Evolutionary conservation across 2,797 vertebrate genomes (phyloP).

Genomic region (Smutsia temminckii): DNA sequence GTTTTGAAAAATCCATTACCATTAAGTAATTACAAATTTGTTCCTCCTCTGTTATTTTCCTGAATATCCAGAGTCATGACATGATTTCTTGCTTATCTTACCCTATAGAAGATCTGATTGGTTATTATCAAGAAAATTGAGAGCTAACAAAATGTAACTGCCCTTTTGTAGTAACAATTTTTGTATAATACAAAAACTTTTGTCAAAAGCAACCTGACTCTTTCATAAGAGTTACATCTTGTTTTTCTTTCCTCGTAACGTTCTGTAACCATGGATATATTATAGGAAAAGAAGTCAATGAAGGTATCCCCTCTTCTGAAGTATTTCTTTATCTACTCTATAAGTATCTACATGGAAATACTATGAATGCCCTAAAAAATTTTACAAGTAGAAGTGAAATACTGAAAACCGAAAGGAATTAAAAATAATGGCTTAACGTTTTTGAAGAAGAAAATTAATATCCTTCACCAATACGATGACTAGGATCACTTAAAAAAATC

Average conservation of each 20-base stretch:
- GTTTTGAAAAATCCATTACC: background rate
- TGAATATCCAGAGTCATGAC: background rate
- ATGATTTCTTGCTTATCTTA: background rate
- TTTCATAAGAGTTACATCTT: background rate
- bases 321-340: background rate
- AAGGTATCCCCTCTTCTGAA: background rate
- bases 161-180: background rate
- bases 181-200: background rate
- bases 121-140: background rate
- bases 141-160: background rate
- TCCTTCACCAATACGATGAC: background rate
- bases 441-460: background rate
- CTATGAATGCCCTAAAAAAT: background rate
- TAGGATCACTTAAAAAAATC: background rate
- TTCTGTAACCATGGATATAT: background rate
- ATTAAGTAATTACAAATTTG: background rate
- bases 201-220: background rate
- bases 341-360: background rate
- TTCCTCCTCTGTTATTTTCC: conserved; percentile 26
- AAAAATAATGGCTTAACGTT: background rate
- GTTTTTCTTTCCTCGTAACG: background rate
- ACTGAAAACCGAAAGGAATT: background rate
- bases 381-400: background rate
- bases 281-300: background rate
- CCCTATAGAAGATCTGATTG: background rate